Base-by-base conservation (phyloP, 2,113 vertebrate species). In the Theropithecus gelada region DNA sequence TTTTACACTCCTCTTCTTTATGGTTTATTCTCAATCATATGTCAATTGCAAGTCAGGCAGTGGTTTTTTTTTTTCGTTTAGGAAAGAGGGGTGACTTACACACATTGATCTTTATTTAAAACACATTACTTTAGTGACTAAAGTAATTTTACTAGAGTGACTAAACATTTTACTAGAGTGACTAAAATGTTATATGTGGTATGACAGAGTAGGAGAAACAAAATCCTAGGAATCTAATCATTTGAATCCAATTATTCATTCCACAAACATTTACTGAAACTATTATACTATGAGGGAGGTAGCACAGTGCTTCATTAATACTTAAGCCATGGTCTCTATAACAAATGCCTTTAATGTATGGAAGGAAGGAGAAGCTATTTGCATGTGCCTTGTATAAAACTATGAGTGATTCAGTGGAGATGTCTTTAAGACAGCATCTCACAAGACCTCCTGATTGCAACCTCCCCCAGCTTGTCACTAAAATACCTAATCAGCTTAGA, bases 31-130 rank as follows among this genome's bases (percentile, higher is more conserved):
- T 93, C 72, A 93, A 61, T 70, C 76, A 14, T 50, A 75, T 27
- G 8, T 88, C 64, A 93, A 88, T 6, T 66, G 43, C 73, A 90
- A 93, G 32, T 90, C 4, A 91, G 48, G 14, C 57, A 50, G 27
- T 10, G 1, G 93, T 12, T 68, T 94, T 93, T 43, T 64, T 55
- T 27, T 27, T 11, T 5, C 78, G 40, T 66, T 96, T 86, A 94
- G 76, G 22, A 82, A 94, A 86, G 48, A 86, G 59, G 30, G 17
- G 40, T 55, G 12, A 66, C 66, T 87, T 93, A 79, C 6, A 16
- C 35, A 92, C 66, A 93, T 59, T 57, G 23, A 84, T 81, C 38
- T 97, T 93, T 27, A 88, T 86, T 94, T 91, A 72, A 94, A 91
- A 55, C 16, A 90, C 16, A 45, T 75, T 87, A 68, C 83, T n/a